Percentiles rank a stretch among this genome's conserved stretches.
phyloP scores from a whole-genome alignment of 1,140 invertebrate species.

The Drosophila biarmipes region DNA sequence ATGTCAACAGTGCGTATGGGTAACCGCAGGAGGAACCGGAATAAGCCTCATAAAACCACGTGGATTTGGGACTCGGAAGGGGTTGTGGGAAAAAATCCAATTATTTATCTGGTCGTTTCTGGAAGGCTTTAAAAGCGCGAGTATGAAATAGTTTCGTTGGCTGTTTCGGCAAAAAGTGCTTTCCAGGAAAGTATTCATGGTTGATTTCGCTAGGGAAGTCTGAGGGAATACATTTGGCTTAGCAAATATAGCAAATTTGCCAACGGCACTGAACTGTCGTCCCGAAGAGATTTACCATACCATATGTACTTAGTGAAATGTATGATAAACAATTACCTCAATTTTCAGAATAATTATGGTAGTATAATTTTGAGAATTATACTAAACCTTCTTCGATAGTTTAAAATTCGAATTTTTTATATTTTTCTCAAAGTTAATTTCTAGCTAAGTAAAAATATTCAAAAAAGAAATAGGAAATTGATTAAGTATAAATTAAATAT shows the following conservation, averaged over 20 bases:
- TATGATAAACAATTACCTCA: not conserved
- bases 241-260: constrained; percentile 29
- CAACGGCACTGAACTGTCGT: constrained; percentile 3
- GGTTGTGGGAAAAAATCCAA: constrained; percentile 30
- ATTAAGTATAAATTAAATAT: no score
- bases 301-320: not conserved
- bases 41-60: constrained; percentile 29
- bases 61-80: not conserved
- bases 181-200: not conserved
- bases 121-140: constrained; percentile 17
- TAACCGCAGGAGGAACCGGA: constrained; percentile 31
- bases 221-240: constrained; percentile 5
- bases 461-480: no score
- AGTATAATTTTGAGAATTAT: not conserved
- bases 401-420: not conserved
- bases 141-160: constrained; percentile 20
- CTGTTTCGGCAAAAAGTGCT: not conserved
- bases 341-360: not conserved
- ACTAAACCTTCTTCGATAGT: no score
- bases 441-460: no score
- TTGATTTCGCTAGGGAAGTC: not conserved
- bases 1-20: constrained; percentile 68
- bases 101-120: constrained; percentile 60
- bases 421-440: no score
- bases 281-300: constrained; percentile 2